phyloP scores from a whole-genome alignment of 2,888 invertebrate species.

The Euproctis similis region DNA sequence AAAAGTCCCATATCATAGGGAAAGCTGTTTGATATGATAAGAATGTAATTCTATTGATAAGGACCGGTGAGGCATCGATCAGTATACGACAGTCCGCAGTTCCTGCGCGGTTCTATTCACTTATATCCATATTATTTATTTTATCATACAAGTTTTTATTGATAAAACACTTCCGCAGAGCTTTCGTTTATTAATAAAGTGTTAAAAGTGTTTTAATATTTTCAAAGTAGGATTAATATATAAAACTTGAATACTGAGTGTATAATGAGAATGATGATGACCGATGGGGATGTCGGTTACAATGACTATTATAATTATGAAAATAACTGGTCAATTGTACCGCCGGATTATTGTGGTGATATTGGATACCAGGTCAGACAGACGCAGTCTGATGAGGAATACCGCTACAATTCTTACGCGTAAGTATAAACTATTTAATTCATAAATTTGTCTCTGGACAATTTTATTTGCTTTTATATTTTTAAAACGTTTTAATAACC shows the following conservation, averaged over 20 bases:
- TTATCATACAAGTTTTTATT: constrained; percentile 18
- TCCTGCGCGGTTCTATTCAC: constrained; percentile 27
- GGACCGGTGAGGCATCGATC: constrained; percentile 63
- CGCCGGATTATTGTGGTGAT: constrained; percentile 80
- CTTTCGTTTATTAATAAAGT: constrained; percentile 8
- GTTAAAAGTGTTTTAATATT: constrained; percentile 11
- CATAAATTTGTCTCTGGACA: too few species aligned
- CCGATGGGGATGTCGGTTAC: constrained; percentile 70
- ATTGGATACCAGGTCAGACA: constrained; percentile 55
- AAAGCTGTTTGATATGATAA: constrained; percentile 75
- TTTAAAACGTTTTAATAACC: too few species aligned
- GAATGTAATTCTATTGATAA: constrained; percentile 71
- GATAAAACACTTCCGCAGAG: constrained; percentile 22
- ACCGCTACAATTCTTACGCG: constrained; percentile 78
- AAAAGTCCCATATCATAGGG: constrained; percentile 65
- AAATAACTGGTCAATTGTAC: constrained; percentile 81
- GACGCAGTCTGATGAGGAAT: constrained; percentile 78
- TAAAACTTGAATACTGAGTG: constrained; percentile 19
- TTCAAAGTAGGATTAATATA: neutral
- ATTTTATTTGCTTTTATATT: too few species aligned
- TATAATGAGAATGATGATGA: constrained; percentile 78
- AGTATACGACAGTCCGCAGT: constrained; percentile 55
- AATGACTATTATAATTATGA: constrained; percentile 78
- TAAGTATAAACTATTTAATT: too few species aligned
- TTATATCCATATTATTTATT: constrained; percentile 28